Evolutionary conservation across 2,797 vertebrate genomes (phyloP).

Genomic region (Sebastes aleutianus): DNA sequence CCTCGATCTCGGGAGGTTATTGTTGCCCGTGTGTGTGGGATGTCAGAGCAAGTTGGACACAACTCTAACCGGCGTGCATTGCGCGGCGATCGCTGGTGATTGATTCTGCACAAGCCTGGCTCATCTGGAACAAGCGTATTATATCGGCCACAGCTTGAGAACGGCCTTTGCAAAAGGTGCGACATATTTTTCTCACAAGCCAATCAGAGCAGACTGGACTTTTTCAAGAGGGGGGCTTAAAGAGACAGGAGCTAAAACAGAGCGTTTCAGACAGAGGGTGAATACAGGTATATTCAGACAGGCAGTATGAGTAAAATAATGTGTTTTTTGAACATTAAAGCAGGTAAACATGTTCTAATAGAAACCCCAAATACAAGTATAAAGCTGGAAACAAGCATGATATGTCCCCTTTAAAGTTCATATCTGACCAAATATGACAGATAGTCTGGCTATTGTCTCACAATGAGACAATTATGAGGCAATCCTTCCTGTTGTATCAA

Average conservation of each 20-base stretch:
- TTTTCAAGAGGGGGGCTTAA: not conserved
- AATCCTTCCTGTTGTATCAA: slow-evolving; percentile 51
- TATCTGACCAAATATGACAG: not conserved
- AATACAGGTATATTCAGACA: not conserved
- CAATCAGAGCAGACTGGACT: not conserved
- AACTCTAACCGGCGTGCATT: no score
- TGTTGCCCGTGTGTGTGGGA: accelerated
- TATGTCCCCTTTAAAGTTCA: not conserved
- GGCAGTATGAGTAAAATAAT: not conserved
- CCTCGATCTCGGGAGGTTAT: no score
- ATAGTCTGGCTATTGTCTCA: not conserved
- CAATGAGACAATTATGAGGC: slow-evolving; percentile 29
- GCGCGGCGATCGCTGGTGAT: no score
- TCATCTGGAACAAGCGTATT: accelerated
- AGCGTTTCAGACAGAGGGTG: not conserved
- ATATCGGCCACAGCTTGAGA: no score
- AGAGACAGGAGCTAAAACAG: not conserved
- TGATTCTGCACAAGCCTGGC: no score
- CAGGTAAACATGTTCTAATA: not conserved
- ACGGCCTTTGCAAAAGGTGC: not conserved
- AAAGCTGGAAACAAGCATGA: not conserved
- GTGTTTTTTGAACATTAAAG: not conserved
- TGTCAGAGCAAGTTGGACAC: no score
- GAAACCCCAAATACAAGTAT: not conserved
- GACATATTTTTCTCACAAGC: not conserved